Evolutionary conservation across 2,888 invertebrate genomes (phyloP), one percentile per base, ranked within the genome.

Genomic region (Chymomyza caudatula): DNA sequence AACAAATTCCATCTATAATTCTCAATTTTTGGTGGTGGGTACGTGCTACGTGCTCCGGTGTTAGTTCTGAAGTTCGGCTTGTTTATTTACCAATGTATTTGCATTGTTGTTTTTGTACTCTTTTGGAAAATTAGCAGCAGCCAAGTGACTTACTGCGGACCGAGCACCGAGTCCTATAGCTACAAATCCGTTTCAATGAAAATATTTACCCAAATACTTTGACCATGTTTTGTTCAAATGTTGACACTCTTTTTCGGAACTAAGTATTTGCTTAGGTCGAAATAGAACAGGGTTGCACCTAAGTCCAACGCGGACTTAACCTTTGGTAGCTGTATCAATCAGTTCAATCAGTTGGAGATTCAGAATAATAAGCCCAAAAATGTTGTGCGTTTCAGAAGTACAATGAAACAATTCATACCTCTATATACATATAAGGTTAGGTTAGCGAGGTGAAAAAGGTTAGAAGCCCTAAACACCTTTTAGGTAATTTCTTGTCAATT

Each of bases 191-290:
- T 79, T 77, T 73, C 43, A 69, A 73, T 78, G 76, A 81, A 77
- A 81, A 80, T 83, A 83, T 81, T 81, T 78, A 67, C 81, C 61
- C 77, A 83, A 80, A 72, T 77, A 77, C 79, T 80, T 76, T 82
- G 77, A n/a, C 52, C 15, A 22, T 49, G 15, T 53, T 68, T 57
- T 57, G 60, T 69, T 72, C 77, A 69, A 63, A 65, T 79, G 80
- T 83, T 79, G 79, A 82, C 79, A 82, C 83, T 74, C 60, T 65
- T 55, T 19, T 22, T 51, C 15, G 3, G 22, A 63, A 25, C 3
- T 19, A 37, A 29, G 20, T 81, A 78, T 81, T 81, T 80, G 70
- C 73, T 81, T 83, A 80, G 80, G 77, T 68, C 73, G 29, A 11
- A 11, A 11, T 37, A 11, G 3, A 4, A 3, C 3, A 37, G 29